Evolutionary conservation across 2,888 invertebrate genomes (phyloP).

Genomic region (Acleris holmiana): DNA sequence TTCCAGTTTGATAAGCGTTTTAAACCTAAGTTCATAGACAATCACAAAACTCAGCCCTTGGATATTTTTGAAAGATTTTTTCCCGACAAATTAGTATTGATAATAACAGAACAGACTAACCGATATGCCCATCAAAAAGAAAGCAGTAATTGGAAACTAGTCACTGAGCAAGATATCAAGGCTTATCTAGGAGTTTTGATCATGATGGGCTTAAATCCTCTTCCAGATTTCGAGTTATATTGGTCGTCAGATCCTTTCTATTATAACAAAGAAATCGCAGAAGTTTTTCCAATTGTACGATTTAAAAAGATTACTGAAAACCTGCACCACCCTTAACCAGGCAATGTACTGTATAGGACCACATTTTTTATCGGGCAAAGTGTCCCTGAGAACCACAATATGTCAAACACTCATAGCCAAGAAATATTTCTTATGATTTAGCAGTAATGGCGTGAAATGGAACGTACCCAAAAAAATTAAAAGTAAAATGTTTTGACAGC

Average conservation of each 20-base stretch:
- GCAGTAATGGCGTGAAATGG: no score
- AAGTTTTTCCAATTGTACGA: constrained; percentile 44
- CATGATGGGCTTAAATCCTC: constrained; percentile 50
- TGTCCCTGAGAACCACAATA: no score
- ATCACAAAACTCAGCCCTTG: constrained; percentile 15
- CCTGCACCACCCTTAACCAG: no score
- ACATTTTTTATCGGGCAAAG: no score
- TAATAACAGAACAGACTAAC: constrained; percentile 46
- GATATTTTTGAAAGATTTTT: constrained; percentile 45
- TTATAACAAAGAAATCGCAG: constrained; percentile 45
- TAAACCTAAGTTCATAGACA: constrained; percentile 19
- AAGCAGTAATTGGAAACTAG: constrained; percentile 41
- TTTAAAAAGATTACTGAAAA: constrained; percentile 50
- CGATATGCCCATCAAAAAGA: constrained; percentile 6
- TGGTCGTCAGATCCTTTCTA: constrained; percentile 50
- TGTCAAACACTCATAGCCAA: no score
- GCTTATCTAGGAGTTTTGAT: constrained; percentile 50
- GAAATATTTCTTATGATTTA: no score
- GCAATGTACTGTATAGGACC: no score
- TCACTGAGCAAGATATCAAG: constrained; percentile 44
- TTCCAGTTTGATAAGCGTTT: constrained; percentile 3
- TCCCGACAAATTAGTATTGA: constrained; percentile 42
- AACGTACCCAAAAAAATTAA: no score
- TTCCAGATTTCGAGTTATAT: constrained; percentile 47
- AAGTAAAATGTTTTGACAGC: no score